Conservation (phyloP, 2,797 vertebrate species). For the Alosa sapidissima region DNA sequence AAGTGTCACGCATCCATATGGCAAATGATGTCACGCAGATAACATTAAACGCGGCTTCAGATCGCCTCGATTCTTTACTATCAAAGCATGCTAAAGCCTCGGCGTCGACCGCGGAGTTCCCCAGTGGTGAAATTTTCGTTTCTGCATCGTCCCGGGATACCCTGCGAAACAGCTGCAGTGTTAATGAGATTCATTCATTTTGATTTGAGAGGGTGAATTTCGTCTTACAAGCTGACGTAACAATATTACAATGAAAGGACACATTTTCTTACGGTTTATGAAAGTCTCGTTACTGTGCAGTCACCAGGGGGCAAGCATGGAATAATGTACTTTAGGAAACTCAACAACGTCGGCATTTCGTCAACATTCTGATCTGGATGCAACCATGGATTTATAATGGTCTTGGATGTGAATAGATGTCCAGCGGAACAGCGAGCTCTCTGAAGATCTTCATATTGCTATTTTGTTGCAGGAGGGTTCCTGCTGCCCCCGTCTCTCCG, state of each 20-base stretch:
- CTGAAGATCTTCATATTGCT: slow-evolving; percentile 69
- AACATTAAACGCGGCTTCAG: slow-evolving; percentile 18
- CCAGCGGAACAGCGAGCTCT: slow-evolving; percentile 66
- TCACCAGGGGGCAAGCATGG: slow-evolving; percentile 82
- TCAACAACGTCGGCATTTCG: slow-evolving; percentile 58
- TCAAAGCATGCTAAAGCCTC: slow-evolving; percentile 25
- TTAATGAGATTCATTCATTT: slow-evolving; percentile 62
- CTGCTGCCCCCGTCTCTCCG: slow-evolving; percentile 75
- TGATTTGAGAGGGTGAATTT: slow-evolving; percentile 53
- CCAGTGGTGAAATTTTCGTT: slow-evolving; percentile 32
- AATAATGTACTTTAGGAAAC: slow-evolving; percentile 77
- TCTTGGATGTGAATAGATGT: slow-evolving; percentile 56
- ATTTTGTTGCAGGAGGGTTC: slow-evolving; percentile 74
- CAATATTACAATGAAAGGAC: slow-evolving; percentile 63
- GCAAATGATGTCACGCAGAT: slow-evolving; percentile 26
- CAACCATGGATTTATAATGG: slow-evolving; percentile 40
- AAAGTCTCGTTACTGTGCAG: slow-evolving; percentile 71
- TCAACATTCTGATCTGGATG: slow-evolving; percentile 41
- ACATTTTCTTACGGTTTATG: slow-evolving; percentile 68
- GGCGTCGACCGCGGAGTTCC: slow-evolving; percentile 31
- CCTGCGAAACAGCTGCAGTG: slow-evolving; percentile 47
- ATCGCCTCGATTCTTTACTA: slow-evolving; percentile 21
- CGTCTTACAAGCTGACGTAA: slow-evolving; percentile 70
- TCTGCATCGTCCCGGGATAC: slow-evolving; percentile 48
- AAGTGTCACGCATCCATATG: slow-evolving; percentile 25